These are phyloP conservation scores for Pteronotus mesoamericanus DNA, from an alignment of 2,797 vertebrate genomes.

Conservation along the genomic window DNA sequence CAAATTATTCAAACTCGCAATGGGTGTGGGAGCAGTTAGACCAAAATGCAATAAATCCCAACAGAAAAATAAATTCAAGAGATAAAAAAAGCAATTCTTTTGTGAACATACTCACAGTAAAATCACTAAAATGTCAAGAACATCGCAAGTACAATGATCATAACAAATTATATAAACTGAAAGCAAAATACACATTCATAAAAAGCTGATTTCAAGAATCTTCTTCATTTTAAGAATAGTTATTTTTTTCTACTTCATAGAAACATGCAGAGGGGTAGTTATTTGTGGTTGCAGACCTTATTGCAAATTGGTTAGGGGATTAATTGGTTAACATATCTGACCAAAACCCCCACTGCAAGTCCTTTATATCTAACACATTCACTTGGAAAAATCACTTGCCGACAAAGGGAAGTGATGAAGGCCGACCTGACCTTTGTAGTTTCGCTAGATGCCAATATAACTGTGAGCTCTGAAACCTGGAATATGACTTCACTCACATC, in stretches of 20 bases:
- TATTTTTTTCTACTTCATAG: background rate
- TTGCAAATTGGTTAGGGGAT: background rate
- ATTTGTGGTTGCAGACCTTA: slow-evolving; percentile 24
- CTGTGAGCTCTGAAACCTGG: background rate
- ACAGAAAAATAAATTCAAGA: slow-evolving; percentile 37
- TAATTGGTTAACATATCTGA: background rate
- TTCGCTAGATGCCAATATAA: background rate
- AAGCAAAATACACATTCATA: background rate
- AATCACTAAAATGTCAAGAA: background rate
- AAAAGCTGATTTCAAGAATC: slow-evolving; percentile 20
- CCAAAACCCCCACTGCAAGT: background rate
- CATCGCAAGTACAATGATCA: background rate
- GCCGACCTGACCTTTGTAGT: background rate
- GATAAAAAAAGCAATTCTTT: background rate
- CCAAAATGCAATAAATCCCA: slow-evolving; percentile 3
- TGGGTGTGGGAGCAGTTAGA: background rate
- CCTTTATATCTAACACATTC: background rate
- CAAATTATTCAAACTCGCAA: slow-evolving; percentile 42
- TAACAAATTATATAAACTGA: slow-evolving; percentile 16
- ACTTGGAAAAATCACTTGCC: slow-evolving; percentile 36
- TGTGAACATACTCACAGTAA: background rate
- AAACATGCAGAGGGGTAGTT: background rate
- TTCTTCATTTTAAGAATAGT: slow-evolving; percentile 12
- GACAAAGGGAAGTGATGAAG: slow-evolving; percentile 34
- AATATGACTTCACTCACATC: slow-evolving; percentile 30